phyloP scores from a whole-genome alignment of 2,113 vertebrate species.

The Xiphophorus couchianus region DNA sequence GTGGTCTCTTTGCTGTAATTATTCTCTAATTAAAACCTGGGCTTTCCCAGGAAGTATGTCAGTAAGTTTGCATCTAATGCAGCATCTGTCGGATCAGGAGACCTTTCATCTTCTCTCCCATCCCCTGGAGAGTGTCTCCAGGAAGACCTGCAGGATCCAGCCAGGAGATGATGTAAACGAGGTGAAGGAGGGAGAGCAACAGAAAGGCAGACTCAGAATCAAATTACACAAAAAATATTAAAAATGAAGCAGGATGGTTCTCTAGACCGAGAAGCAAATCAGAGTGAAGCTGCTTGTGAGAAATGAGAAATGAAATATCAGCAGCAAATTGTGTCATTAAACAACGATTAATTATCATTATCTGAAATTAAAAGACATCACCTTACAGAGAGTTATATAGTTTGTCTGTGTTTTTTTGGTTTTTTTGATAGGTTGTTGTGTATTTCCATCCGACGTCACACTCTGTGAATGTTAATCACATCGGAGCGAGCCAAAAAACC shows the following conservation, averaged over 20 bases:
- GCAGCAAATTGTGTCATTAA: not conserved
- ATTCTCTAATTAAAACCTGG: conserved; percentile 4
- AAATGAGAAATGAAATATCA: not conserved
- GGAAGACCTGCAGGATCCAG: conserved; percentile 41
- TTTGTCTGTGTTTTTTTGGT: not conserved
- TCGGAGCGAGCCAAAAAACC: conserved; percentile 3
- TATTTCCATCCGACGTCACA: not conserved
- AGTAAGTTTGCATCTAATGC: conserved; percentile 24
- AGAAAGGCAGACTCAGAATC: not conserved
- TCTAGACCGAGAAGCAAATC: not conserved
- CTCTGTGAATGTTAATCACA: not conserved
- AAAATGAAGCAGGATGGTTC: too few relatives aligned
- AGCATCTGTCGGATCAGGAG: conserved; percentile 44
- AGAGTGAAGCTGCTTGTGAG: not conserved
- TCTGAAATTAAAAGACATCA: not conserved
- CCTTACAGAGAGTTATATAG: not conserved
- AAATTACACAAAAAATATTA: not conserved
- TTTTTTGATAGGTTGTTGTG: not conserved
- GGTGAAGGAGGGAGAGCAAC: not conserved
- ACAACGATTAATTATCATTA: not conserved
- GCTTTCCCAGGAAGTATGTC: not conserved
- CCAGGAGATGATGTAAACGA: conserved; percentile 18
- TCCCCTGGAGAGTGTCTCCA: conserved; percentile 28
- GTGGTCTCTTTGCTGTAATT: not conserved
- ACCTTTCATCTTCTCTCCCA: conserved; percentile 46